A percentile compares a stretch with the other conserved stretches of the same genome.
phyloP scores from a whole-genome alignment of 2,113 vertebrate species.

The Trogon surrucura region DNA sequence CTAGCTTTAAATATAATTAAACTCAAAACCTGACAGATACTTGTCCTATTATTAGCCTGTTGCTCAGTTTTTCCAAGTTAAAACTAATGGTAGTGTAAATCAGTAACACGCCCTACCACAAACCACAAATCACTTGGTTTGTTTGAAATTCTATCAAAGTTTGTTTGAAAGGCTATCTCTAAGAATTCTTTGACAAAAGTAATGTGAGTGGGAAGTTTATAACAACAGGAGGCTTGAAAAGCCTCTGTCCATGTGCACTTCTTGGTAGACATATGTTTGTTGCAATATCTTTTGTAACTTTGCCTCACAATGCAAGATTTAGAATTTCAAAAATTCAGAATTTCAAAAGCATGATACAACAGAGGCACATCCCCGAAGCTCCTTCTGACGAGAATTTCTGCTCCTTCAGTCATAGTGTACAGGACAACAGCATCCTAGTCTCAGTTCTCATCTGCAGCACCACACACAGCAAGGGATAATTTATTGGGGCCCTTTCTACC shows the following conservation, averaged over 20 bases:
- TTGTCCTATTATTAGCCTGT: neutral
- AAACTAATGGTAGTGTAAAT: neutral
- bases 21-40: neutral
- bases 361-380: neutral
- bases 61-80: neutral
- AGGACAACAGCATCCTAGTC: neutral
- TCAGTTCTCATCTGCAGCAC: neutral
- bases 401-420: fast-evolving
- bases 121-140: neutral
- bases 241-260: neutral
- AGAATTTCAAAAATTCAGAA: neutral
- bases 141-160: neutral
- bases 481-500: neutral
- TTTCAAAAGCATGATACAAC: neutral
- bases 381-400: neutral
- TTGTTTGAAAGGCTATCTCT: neutral
- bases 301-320: neutral
- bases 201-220: neutral
- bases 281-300: neutral
- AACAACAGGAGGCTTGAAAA: neutral
- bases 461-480: neutral
- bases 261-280: neutral
- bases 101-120: neutral
- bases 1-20: neutral
- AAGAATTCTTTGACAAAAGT: neutral